Evolutionary conservation across 2,888 invertebrate genomes (phyloP), one percentile per base, ranked within the genome.

Genomic region (Drosophila infuscata): DNA sequence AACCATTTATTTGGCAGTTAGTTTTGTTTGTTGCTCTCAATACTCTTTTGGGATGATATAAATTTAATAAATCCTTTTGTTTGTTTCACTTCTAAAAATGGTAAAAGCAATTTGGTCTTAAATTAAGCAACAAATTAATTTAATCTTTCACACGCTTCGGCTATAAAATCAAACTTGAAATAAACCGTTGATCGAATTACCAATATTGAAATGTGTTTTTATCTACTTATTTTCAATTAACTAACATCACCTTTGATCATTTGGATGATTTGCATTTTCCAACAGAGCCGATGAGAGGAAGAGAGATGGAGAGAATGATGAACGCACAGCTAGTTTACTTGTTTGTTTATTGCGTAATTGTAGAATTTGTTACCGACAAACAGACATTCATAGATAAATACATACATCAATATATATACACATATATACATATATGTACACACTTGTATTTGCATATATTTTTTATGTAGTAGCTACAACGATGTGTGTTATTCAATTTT

Each of bases 221-320:
- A 62, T 64, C 51, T 67, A 52, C 49, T 67, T 61, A 49, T 67
- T 75, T 79, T 36, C 64, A 70, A 64, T 63, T 76, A 56, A 76
- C 48, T 46, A 46, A 46, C 7, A 46, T 61, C 59, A 46, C 53
- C 72, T 80, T 76, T 80, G 81, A 78, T 80, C 76, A 71, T 68
- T 68, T 57, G 30, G 41, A 78, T 81, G 78, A 79, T 81, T 79
- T 79, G 81, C 78, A 81, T 81, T 79, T 78, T 76, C 67, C 60
- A 56, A 63, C 65, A 68, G 53, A 64, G 80, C 58, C 41, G 43
- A 56, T 51, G 43, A n/a, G n/a, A 41, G n/a, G 5, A 8, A 38
- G n/a, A 41, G 41, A 17, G 17, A 38, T 36, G 9, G 9, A 11
- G n/a, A 35, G 32, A 49, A 30, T 46, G 30, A 56, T 43, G 51